Evolutionary conservation across 2,888 invertebrate genomes (phyloP).

Genomic region (Rhopalosiphum nymphaeae): DNA sequence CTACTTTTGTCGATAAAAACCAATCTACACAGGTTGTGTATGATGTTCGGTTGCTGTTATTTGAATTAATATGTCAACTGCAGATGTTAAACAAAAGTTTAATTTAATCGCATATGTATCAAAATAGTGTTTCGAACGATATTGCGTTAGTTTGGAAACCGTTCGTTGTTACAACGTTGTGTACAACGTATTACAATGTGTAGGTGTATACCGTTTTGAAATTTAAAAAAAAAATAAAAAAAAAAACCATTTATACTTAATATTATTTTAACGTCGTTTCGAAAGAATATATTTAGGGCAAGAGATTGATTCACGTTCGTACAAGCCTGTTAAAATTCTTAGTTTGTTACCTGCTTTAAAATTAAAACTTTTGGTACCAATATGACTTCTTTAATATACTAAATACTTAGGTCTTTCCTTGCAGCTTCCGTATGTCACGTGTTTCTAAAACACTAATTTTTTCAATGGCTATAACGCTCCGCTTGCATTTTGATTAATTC

Average conservation of each 20-base stretch:
- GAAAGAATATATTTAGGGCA: neutral
- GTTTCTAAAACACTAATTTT: neutral
- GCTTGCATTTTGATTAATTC: neutral
- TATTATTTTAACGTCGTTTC: neutral
- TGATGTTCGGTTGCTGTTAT: neutral
- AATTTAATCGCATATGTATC: neutral
- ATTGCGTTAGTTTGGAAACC: neutral
- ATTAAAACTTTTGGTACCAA: neutral
- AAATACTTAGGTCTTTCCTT: neutral
- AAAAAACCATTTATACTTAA: neutral
- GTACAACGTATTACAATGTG: neutral
- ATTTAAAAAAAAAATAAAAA: neutral
- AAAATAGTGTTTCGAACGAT: neutral
- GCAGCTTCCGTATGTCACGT: neutral
- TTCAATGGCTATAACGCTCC: neutral
- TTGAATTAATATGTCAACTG: neutral
- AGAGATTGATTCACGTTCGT: neutral
- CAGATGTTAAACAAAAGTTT: neutral
- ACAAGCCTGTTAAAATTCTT: neutral
- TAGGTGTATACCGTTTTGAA: neutral
- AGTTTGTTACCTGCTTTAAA: neutral
- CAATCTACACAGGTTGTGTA: neutral
- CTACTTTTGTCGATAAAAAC: neutral
- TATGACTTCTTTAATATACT: neutral
- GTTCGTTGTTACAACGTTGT: no score